Conservation (phyloP, 1,140 invertebrate genomes). For the Drosophila parabipectinata region DNA sequence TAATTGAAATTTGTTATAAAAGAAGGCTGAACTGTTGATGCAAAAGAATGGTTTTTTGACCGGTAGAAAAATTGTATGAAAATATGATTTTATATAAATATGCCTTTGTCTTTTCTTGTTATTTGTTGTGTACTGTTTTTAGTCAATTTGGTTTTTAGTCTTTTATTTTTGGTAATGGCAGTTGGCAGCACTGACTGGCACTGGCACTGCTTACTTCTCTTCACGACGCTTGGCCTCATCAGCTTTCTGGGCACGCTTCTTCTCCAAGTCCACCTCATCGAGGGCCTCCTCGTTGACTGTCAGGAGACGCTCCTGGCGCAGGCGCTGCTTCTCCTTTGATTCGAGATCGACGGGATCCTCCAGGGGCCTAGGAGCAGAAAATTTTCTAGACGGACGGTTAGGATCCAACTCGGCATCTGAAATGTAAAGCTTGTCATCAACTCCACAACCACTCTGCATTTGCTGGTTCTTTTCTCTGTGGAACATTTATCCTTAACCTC, state of each 20-base stretch:
- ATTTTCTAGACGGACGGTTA: conserved; percentile 87
- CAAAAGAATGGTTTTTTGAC: background rate
- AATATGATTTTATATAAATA: background rate
- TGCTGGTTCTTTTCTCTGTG: background rate
- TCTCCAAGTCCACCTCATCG: conserved; percentile 85
- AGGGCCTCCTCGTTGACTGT: conserved; percentile 84
- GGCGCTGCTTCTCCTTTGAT: conserved; percentile 85
- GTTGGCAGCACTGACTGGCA: background rate
- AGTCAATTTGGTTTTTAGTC: background rate
- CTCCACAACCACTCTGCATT: background rate
- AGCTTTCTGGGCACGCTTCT: conserved; percentile 86
- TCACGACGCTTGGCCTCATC: conserved; percentile 87
- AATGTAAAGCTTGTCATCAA: conserved; percentile 47
- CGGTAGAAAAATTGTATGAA: background rate
- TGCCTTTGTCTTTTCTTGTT: background rate
- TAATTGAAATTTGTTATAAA: background rate
- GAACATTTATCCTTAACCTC: conserved; percentile 5
- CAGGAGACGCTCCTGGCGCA: conserved; percentile 83
- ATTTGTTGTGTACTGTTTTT: background rate
- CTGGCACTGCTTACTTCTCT: conserved; percentile 85
- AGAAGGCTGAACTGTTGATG: background rate
- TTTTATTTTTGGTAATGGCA: background rate
- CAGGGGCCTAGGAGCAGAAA: conserved; percentile 86
- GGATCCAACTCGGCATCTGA: conserved; percentile 86
- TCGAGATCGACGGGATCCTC: conserved; percentile 85